Conservation (phyloP, 2,797 vertebrate species). For the Pampus argenteus region DNA sequence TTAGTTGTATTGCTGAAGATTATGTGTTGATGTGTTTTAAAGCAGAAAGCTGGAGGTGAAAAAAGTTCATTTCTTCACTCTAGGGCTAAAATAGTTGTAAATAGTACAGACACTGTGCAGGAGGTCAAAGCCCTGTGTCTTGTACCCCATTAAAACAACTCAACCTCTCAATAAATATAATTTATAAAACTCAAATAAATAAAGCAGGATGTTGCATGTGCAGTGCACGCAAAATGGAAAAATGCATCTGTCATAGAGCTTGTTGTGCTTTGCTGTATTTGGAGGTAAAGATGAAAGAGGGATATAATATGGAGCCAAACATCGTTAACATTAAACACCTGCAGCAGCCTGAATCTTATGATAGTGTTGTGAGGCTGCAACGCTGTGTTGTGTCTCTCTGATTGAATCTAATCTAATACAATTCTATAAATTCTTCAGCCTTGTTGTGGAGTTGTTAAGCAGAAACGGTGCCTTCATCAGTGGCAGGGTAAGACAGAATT, state of each 20-base stretch:
- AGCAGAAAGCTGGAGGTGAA: conserved; percentile 23
- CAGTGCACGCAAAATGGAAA: conserved; percentile 6
- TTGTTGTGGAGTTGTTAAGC: not conserved
- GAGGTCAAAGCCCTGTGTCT: conserved; percentile 40
- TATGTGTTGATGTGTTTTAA: conserved; percentile 33
- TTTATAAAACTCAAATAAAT: conserved; percentile 39
- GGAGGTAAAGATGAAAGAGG: not conserved
- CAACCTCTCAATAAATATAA: conserved; percentile 56
- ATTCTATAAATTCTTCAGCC: conserved; percentile 1
- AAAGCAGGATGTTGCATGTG: conserved; percentile 11
- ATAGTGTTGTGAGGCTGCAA: not conserved
- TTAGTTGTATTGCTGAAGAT: conserved; percentile 33
- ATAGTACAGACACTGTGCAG: conserved; percentile 28
- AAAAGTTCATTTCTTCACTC: conserved; percentile 46
- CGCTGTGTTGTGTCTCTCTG: not conserved
- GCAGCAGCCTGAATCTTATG: not conserved
- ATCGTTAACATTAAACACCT: not conserved
- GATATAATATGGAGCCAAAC: not conserved
- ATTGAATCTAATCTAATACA: too few species aligned
- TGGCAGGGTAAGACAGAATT: not conserved
- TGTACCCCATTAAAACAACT: conserved; percentile 48
- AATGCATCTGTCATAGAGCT: conserved; percentile 18
- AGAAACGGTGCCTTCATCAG: not conserved
- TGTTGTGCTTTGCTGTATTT: conserved; percentile 8
- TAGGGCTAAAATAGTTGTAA: conserved; percentile 38